Conservation (phyloP, 2,113 vertebrate species). For the Tachuris rubrigastra region DNA sequence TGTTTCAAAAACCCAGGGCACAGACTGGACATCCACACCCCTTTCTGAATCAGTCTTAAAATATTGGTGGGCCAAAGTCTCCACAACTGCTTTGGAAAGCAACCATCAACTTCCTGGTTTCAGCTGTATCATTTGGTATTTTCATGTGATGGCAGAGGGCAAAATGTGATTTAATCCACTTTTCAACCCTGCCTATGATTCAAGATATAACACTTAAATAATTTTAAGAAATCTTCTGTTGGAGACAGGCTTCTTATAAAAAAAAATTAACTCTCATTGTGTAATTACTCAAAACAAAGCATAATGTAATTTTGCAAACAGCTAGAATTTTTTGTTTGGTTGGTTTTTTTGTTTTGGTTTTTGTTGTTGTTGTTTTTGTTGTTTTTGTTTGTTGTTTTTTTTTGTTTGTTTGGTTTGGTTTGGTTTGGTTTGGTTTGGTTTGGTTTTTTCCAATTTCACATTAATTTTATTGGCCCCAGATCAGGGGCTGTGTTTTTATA, state of each 20-base stretch:
- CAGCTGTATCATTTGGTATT: neutral
- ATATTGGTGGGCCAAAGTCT: neutral
- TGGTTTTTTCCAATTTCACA: neutral
- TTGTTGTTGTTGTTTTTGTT: too few species aligned
- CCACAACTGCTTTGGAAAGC: neutral
- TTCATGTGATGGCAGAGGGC: neutral
- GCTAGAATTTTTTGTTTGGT: neutral
- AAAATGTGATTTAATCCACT: neutral
- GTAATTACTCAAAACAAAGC: neutral
- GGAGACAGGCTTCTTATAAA: neutral
- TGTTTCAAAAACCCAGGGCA: neutral
- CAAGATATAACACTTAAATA: neutral
- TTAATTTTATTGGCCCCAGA: neutral
- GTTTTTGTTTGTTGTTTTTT: too few species aligned
- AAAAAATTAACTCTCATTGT: neutral
- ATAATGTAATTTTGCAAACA: neutral
- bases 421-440: too few species aligned
- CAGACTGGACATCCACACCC: neutral
- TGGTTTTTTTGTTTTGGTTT: too few species aligned
- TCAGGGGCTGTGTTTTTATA: neutral
- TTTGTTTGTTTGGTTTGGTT: too few species aligned
- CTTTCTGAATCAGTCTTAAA: neutral
- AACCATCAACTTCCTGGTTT: neutral
- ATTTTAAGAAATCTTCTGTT: neutral
- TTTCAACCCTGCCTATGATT: neutral